phyloP scores from a whole-genome alignment of 2,797 vertebrate genomes.

The Rousettus madagascariensis region DNA sequence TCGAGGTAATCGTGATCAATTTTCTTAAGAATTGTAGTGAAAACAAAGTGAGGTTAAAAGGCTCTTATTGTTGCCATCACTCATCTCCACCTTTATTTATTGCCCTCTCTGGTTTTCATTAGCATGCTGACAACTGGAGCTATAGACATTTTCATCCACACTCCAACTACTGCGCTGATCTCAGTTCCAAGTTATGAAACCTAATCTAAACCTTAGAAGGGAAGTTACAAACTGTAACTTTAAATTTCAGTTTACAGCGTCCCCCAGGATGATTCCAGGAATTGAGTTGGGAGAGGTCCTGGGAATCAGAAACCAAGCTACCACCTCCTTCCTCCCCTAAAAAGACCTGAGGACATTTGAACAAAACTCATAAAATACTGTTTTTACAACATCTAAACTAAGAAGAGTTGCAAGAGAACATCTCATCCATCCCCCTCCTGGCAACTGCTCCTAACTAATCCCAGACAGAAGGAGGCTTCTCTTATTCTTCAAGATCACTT shows the following conservation, averaged over 20 bases:
- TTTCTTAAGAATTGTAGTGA: constrained; percentile 62
- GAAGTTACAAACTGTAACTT: constrained; percentile 75
- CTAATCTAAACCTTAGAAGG: constrained; percentile 74
- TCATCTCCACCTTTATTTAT: constrained; percentile 68
- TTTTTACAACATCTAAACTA: constrained; percentile 47
- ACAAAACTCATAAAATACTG: constrained; percentile 58
- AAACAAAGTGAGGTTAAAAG: constrained; percentile 70
- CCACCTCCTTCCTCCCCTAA: constrained; percentile 33
- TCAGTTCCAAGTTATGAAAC: constrained; percentile 79
- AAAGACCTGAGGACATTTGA: constrained; percentile 66
- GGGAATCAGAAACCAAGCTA: constrained; percentile 60
- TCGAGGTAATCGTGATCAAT: constrained; percentile 39
- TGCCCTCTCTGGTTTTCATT: constrained; percentile 76
- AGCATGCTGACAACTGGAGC: constrained; percentile 78
- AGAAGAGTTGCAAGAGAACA: constrained; percentile 31
- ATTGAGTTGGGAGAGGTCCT: constrained; percentile 61
- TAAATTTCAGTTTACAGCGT: constrained; percentile 74
- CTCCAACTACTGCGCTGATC: constrained; percentile 62
- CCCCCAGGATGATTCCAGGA: constrained; percentile 65
- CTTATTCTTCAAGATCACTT: constrained; percentile 54
- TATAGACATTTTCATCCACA: constrained; percentile 74
- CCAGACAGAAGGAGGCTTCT: constrained; percentile 47
- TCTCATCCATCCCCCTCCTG: background rate
- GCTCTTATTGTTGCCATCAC: constrained; percentile 51
- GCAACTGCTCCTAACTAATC: constrained; percentile 50